A percentile compares a stretch with the other conserved stretches of the same genome.
These are phyloP conservation scores for Trichogramma evanescens DNA, from an alignment of 2,888 invertebrate genomes.

Conservation along the genomic window DNA sequence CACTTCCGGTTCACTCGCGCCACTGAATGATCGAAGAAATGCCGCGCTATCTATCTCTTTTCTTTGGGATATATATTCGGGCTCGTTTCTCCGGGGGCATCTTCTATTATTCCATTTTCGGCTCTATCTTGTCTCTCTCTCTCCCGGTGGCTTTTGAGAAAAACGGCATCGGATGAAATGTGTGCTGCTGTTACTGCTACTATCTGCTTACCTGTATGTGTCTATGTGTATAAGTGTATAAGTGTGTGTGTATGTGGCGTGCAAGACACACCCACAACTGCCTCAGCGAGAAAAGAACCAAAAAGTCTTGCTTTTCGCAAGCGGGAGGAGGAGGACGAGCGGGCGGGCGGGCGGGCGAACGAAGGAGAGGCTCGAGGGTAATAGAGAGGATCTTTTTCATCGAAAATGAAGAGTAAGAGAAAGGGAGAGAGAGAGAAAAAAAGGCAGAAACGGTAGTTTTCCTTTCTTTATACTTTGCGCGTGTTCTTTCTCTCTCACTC, in stretches of 20 bases:
- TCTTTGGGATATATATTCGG: conserved; percentile 20
- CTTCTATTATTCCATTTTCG: conserved; percentile 31
- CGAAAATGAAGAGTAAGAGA: conserved; percentile 7
- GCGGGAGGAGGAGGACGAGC: no score
- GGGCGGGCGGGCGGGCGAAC: no score
- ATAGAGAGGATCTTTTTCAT: conserved; percentile 5
- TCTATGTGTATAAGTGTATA: no score
- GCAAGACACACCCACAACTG: no score
- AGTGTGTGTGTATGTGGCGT: no score
- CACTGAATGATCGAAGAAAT: conserved; percentile 25
- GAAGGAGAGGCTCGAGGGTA: conserved; percentile 1
- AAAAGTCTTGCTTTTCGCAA: no score
- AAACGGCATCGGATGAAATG: conserved; percentile 1
- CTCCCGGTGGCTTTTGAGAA: background rate
- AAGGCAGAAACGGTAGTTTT: background rate
- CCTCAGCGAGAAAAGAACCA: background rate
- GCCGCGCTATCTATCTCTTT: conserved; percentile 27
- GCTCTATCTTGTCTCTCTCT: conserved; percentile 20
- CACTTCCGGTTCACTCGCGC: background rate
- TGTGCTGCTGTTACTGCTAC: background rate
- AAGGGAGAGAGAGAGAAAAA: conserved; percentile 9
- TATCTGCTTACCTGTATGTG: background rate
- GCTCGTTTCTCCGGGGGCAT: conserved; percentile 26
- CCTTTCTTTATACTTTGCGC: no score
- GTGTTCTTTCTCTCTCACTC: no score